Base-by-base conservation (phyloP, 1,140 invertebrate species). In the Thaumatotibia leucotreta region DNA sequence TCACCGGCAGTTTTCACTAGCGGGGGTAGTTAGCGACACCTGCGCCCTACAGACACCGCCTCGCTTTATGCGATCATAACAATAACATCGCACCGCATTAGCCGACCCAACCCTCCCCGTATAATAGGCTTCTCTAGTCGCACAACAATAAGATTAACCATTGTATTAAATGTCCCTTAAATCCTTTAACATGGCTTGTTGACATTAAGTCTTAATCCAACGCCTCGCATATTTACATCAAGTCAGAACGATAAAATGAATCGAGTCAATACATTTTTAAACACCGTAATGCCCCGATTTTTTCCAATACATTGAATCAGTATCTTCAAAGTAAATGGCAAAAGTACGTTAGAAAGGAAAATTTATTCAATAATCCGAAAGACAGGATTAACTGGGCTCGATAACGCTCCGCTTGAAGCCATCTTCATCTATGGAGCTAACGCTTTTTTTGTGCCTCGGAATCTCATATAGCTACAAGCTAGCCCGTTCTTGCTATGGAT, bases 351-450 rank as follows among this genome's bases (percentile, higher is more conserved):
- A 75, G 64, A 67, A 74, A 71, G 68, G 73, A 77, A 82, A 83
- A 81, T 84, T 81, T 84, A 87, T 87, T 85, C 77, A 81, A 85
- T 85, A 83, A 84, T 73, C 80, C 70, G 78, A 77, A 79, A 83
- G 79, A 83, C 77, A 77, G 75, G 82, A 84, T 85, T 83, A 85
- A 81, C 79, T 76, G 77, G 72, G 80, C 73, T 87, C 79, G 77
- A 84, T 85, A 85, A 87, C 82, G 84, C 79, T 78, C 70, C 74
- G 67, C 74, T 80, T 80, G 75, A 87, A 69, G 79, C 76, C 68
- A 76, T 75, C 77, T 58, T 83, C 76, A 83, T 84, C 81, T 77
- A 67, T 69, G 63, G 49, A 72, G 75, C 71, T 80, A 82, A 83
- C 80, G 74, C 80, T 79, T 83, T 79, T n/a, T 83, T 82, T 80